These are phyloP conservation scores for Polypedilum pembai DNA, from an alignment of 1,140 invertebrate species.

Conservation along the genomic window DNA sequence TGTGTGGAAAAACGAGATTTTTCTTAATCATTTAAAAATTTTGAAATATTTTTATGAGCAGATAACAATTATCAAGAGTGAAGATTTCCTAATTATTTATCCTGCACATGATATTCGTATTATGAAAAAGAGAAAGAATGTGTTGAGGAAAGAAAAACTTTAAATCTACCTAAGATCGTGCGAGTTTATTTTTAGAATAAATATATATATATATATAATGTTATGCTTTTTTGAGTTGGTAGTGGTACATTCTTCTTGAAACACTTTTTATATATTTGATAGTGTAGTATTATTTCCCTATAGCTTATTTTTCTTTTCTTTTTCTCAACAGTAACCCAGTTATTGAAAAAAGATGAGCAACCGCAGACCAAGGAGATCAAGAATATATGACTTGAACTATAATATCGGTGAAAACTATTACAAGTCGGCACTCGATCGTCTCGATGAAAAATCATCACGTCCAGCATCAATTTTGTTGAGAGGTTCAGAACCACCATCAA, in stretches of 20 bases:
- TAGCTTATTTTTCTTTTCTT: not conserved
- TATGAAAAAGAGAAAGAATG: not conserved
- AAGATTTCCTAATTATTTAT: too few species aligned
- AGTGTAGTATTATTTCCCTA: not conserved
- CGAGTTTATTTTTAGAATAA: conserved; percentile 1
- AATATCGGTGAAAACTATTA: conserved; percentile 72
- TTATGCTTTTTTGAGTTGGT: not conserved
- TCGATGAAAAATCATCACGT: conserved; percentile 59
- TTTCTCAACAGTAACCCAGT: not conserved
- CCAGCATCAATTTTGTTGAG: not conserved
- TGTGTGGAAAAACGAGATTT: too few species aligned
- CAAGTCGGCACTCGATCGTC: conserved; percentile 60
- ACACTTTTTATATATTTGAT: too few species aligned
- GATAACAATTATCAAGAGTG: too few species aligned
- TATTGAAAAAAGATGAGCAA: conserved; percentile 16
- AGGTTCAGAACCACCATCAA: not conserved
- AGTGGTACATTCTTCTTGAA: not conserved
- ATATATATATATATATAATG: not conserved
- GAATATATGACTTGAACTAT: conserved; percentile 72
- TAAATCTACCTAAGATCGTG: not conserved
- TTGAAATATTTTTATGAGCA: too few species aligned
- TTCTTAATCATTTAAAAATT: too few species aligned
- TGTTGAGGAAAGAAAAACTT: not conserved
- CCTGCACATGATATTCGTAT: too few species aligned
- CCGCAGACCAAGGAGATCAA: conserved; percentile 55